Evolutionary conservation across 1,140 invertebrate species (phyloP).

Genomic region (Neelides sp.): DNA sequence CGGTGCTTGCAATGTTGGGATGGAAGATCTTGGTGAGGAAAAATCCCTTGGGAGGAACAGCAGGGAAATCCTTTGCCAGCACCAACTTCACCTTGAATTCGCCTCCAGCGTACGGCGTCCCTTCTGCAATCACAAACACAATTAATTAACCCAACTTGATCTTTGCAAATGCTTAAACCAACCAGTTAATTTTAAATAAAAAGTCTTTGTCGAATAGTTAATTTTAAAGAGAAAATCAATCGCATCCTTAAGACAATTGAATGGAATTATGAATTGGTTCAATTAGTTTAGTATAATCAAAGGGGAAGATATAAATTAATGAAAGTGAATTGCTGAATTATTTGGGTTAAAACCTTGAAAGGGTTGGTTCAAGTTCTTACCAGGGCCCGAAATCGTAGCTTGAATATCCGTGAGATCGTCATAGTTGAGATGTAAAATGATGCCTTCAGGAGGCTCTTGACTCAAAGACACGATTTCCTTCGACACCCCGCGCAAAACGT

Average conservation of each 20-base stretch:
- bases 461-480: constrained; percentile 69
- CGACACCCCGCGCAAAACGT: constrained; percentile 69
- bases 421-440: constrained; percentile 73
- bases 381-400: constrained; percentile 75
- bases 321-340: too few species aligned
- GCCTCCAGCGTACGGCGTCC: constrained; percentile 72
- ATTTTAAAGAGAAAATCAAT: too few species aligned
- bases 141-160: too few species aligned
- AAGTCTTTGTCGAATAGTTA: too few species aligned
- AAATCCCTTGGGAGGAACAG: constrained; percentile 79
- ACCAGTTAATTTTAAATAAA: too few species aligned
- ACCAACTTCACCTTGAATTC: constrained; percentile 78
- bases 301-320: too few species aligned
- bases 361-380: constrained; percentile 39
- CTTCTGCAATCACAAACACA: constrained; percentile 51
- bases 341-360: too few species aligned
- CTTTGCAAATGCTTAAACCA: too few species aligned
- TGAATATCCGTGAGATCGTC: constrained; percentile 86
- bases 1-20: constrained; percentile 86
- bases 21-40: constrained; percentile 96
- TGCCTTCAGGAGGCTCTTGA: constrained; percentile 69
- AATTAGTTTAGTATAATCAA: too few species aligned
- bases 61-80: constrained; percentile 84
- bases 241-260: too few species aligned
- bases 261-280: too few species aligned